These are phyloP conservation scores for Chamaea fasciata DNA, from an alignment of 2,113 vertebrate species.

Conservation along the genomic window DNA sequence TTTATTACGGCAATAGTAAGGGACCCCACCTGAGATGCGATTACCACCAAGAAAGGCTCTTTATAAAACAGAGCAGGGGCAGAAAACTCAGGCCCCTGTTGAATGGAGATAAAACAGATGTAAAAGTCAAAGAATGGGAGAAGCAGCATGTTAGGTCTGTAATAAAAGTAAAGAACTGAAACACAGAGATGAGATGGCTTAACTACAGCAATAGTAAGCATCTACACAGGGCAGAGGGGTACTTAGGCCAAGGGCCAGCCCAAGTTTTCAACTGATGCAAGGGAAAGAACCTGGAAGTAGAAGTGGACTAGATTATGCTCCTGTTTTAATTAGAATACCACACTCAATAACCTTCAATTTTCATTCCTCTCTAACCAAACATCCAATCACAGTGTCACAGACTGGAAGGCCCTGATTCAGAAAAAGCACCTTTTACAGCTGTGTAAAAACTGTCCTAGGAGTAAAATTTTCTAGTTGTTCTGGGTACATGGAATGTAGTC, in stretches of 20 bases:
- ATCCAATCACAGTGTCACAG: constrained; percentile 17
- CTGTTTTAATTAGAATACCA: neutral
- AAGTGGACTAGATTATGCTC: neutral
- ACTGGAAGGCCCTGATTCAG: constrained; percentile 50
- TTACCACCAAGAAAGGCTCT: neutral
- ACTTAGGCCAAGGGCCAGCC: neutral
- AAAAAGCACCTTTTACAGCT: constrained; percentile 34
- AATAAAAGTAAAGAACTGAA: neutral
- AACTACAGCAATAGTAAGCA: neutral
- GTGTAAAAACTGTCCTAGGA: constrained; percentile 23
- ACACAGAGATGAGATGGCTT: neutral
- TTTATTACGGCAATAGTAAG: neutral
- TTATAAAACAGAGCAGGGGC: neutral
- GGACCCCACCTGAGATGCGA: neutral
- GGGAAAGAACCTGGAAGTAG: neutral
- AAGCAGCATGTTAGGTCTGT: neutral
- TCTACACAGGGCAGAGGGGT: neutral
- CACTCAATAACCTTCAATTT: neutral
- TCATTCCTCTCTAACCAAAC: neutral
- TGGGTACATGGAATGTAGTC: neutral
- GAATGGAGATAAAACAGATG: neutral
- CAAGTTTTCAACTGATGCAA: neutral
- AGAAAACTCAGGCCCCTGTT: neutral
- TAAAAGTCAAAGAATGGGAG: neutral
- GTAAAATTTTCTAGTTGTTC: constrained; percentile 30